Evolutionary conservation across 2,888 invertebrate species (phyloP), one percentile per base, ranked within the genome.

Genomic region (Ditula angustiorana): DNA sequence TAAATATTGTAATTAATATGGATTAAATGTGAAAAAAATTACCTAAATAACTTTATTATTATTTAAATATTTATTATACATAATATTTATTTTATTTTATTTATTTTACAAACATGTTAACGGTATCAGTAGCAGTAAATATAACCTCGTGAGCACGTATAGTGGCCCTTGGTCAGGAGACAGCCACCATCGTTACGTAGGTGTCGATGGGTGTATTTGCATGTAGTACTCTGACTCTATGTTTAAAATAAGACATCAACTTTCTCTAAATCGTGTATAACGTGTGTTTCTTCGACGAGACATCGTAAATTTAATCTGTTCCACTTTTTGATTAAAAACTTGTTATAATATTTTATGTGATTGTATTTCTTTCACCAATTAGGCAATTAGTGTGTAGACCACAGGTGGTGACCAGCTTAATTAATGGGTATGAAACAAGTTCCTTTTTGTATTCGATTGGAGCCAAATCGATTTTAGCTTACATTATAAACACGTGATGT

Each of bases 281-380:
- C 53, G 44, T 57, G 50, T 41, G 46, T 50, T 57, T 44, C 46
- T 50, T 57, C 46, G 47, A 63, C 47, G 49, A 53, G 60, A 63
- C 60, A 62, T 62, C 53, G 61, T 70, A 68, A 70, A 68, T 70
- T 56, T 47, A 61, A 52, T 33, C 46, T 23, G 64, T 61, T 49
- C 67, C 35, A 63, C 58, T 68, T 69, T 62, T 64, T 50, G 62
- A 62, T 59, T 61, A 55, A 56, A 57, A 57, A 57, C 44, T 57
- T 46, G 56, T 57, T 24, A 28, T 47, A 30, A 58, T 58, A 47
- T 24, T 47, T 58, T 47, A 47, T 47, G 11, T 35, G 23, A 47
- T 46, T 58, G 46, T 30, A 33, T 35, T 58, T 58, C 19, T 66
- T 66, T 66, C 58, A 61, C 65, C 56, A 65, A 59, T 58, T 52